Evolutionary conservation across 23 tunicate genomes (phyloP), one percentile per base, ranked within the genome.

Genomic region (Diplosoma virens): DNA sequence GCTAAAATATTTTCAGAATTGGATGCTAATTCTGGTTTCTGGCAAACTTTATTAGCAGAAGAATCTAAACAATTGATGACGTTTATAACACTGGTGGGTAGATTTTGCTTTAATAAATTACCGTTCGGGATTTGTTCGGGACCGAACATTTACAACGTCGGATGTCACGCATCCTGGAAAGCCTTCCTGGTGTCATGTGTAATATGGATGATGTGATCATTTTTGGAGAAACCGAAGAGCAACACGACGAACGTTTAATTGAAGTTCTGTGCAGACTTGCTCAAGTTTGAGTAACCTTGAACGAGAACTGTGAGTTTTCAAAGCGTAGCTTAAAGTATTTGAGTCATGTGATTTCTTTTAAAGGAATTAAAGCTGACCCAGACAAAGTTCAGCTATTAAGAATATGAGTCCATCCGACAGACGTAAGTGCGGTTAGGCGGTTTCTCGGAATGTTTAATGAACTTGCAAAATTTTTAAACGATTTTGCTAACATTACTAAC

Each of bases 281-380:
- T 2, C 25, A 56, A 56, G 71, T 29, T 37, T 50, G 67, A 21
- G 30, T 81, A 27, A 81, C 61, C 9, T 28, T 72, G 41, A 81
- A 71, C n/a, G n/a, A n/a, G n/a, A 79, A 79, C 67, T 79, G 84
- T 58, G 76, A 66, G 46, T 79, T 79, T 58, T 32, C 61, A 16
- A 67, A 50, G 29, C 9, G 76, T 2, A 36, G 31, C 21, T 17
- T 77, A 1, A 76, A 58, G 25, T 58, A 31, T 76, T 21, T 76
- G 47, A 48, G 70, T 17, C 81, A 76, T 33, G 33, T 58, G 31
- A 30, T 58, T 2, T 59, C 52, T n/a, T 25, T n/a, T 33, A 5
- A 58, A 32, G 81, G 68, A 7, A 33, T 76, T 27, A 16, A 17
- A 18, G 67, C 68, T 1, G 81, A 76, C 32, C 81, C 68, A 17